Percentiles rank a stretch among this genome's conserved stretches.
phyloP scores from a whole-genome alignment of 2,888 invertebrate genomes.

The Ceratothoa steindachneri region DNA sequence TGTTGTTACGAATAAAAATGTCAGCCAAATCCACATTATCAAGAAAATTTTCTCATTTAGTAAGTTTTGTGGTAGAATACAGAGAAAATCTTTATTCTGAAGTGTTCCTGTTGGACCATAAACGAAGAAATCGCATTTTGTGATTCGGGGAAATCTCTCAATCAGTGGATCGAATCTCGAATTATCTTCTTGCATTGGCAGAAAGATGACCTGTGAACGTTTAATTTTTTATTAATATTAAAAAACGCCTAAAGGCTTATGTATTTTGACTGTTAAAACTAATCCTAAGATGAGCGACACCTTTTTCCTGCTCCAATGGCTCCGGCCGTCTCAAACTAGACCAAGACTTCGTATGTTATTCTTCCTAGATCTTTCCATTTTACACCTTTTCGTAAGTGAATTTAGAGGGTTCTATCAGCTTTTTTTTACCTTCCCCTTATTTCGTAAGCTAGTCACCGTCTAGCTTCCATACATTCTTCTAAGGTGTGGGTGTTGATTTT shows the following conservation, averaged over 20 bases:
- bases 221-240: too few species aligned
- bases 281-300: background rate
- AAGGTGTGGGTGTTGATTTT: too few species aligned
- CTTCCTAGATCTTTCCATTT: too few species aligned
- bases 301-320: too few species aligned
- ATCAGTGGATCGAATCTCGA: slow-evolving; percentile 21
- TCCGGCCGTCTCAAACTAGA: too few species aligned
- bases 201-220: background rate
- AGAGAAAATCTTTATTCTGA: slow-evolving; percentile 25
- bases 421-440: too few species aligned
- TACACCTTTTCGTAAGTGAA: too few species aligned
- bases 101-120: slow-evolving; percentile 22
- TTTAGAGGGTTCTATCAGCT: too few species aligned
- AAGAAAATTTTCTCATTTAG: slow-evolving; percentile 46
- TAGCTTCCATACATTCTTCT: too few species aligned
- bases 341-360: too few species aligned
- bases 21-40: slow-evolving; percentile 46
- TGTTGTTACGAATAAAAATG: too few species aligned
- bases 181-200: slow-evolving; percentile 12
- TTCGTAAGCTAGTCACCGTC: too few species aligned
- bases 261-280: background rate
- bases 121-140: slow-evolving; percentile 35
- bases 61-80: slow-evolving; percentile 45
- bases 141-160: slow-evolving; percentile 34
- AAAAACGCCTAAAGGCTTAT: background rate